Evolutionary conservation across 2,797 vertebrate species (phyloP).

Genomic region (Harpagifer antarcticus): DNA sequence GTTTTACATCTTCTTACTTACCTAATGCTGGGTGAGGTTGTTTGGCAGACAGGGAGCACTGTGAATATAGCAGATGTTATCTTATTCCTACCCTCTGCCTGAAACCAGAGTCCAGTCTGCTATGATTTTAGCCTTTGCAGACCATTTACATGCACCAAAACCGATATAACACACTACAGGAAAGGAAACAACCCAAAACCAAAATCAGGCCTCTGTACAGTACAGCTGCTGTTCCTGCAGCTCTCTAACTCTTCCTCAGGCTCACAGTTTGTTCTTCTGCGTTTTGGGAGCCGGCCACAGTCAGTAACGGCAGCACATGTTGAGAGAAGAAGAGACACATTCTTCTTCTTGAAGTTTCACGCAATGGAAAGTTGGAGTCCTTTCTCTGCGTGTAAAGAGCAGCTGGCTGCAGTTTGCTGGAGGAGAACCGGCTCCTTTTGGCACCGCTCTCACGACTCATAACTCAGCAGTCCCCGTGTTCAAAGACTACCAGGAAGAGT

Average conservation of each 20-base stretch:
- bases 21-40: too few relatives aligned
- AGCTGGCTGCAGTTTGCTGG: slow-evolving; percentile 59
- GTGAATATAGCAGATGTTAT: too few relatives aligned
- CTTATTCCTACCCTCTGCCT: too few relatives aligned
- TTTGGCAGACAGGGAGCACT: too few relatives aligned
- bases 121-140: too few relatives aligned
- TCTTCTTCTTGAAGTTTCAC: slow-evolving; percentile 56
- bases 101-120: too few relatives aligned
- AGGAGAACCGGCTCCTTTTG: slow-evolving; percentile 25
- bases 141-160: too few relatives aligned
- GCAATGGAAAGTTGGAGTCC: slow-evolving; percentile 65
- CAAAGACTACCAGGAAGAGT: slow-evolving; percentile 5
- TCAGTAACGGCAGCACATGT: slow-evolving; percentile 58
- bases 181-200: too few relatives aligned
- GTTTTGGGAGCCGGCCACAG: slow-evolving; percentile 33
- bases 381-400: slow-evolving; percentile 48
- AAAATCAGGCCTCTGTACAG: background rate
- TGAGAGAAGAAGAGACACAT: slow-evolving; percentile 57
- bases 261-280: slow-evolving; percentile 43
- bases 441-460: background rate
- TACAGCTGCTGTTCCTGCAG: slow-evolving; percentile 29
- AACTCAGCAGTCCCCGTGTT: too few relatives aligned
- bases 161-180: too few relatives aligned
- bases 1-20: too few relatives aligned
- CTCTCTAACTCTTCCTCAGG: slow-evolving; percentile 32